Percentiles rank a stretch among this genome's conserved stretches.
Evolutionary conservation across 2,113 vertebrate genomes (phyloP).

Genomic region (Dipodomys ordii): DNA sequence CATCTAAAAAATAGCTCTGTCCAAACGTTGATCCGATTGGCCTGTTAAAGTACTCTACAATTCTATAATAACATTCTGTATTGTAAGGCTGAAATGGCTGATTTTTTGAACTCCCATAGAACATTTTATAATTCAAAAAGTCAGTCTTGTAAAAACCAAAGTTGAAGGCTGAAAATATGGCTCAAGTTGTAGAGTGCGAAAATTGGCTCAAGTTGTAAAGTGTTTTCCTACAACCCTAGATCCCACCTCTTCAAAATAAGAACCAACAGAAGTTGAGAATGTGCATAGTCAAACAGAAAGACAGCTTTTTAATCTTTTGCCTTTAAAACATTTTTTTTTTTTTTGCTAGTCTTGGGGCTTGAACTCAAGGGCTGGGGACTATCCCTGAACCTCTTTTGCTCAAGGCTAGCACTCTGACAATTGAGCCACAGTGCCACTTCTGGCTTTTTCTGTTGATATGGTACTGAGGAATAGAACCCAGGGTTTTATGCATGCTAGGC

Average conservation of each 20-base stretch:
- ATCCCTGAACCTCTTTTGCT: too few species aligned
- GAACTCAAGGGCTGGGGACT: too few species aligned
- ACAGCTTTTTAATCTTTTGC: slow-evolving; percentile 15
- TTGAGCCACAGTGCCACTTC: too few species aligned
- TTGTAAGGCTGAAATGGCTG: slow-evolving; percentile 19
- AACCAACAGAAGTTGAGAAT: slow-evolving; percentile 44
- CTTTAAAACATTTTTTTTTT: slow-evolving; percentile 32
- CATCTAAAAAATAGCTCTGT: slow-evolving; percentile 8
- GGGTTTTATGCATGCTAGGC: too few species aligned
- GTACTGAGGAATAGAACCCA: too few species aligned
- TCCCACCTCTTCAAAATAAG: neutral
- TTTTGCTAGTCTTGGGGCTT: too few species aligned
- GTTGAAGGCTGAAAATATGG: neutral
- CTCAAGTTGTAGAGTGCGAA: too few species aligned
- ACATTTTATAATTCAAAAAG: slow-evolving; percentile 27
- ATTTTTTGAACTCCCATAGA: slow-evolving; percentile 2
- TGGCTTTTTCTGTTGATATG: too few species aligned
- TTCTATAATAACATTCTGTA: slow-evolving; percentile 14
- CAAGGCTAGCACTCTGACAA: too few species aligned
- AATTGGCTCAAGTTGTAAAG: too few species aligned
- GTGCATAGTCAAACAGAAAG: slow-evolving; percentile 52
- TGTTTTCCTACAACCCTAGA: too few species aligned
- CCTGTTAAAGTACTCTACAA: neutral
- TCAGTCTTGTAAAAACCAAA: slow-evolving; percentile 34
- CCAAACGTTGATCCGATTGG: neutral